A percentile compares a stretch with the other conserved stretches of the same genome.
phyloP scores from a whole-genome alignment of 1,140 invertebrate genomes.

The Orius insidiosus region DNA sequence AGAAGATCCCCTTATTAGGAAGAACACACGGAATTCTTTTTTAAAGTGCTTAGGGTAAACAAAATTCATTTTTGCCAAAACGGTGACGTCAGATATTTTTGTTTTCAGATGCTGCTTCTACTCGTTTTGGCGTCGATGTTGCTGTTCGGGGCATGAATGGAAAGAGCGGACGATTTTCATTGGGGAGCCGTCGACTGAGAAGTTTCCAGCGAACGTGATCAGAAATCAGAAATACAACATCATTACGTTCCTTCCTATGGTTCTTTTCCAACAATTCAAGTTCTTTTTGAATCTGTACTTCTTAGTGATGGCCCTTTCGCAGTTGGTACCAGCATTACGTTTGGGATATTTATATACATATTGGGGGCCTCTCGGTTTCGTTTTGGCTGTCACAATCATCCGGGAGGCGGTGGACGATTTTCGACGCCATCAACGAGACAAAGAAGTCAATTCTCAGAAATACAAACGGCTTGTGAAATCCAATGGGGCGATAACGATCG shows the following conservation, averaged over 20 bases:
- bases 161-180: slow-evolving; percentile 44
- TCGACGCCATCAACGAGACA: slow-evolving; percentile 72
- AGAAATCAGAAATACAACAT: slow-evolving; percentile 99
- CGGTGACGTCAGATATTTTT: too few species aligned
- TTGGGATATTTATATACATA: slow-evolving; percentile 98
- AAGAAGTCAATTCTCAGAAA: slow-evolving; percentile 86
- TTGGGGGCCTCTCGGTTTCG: slow-evolving; percentile 95
- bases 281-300: slow-evolving; percentile 99
- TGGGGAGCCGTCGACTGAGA: slow-evolving; percentile 41
- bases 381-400: slow-evolving; percentile 85
- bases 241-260: slow-evolving; percentile 92
- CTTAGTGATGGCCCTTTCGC: slow-evolving; percentile 91
- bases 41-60: slow-evolving; percentile 26
- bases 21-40: slow-evolving; percentile 32
- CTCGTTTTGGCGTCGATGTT: slow-evolving; percentile 49
- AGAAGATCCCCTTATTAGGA: slow-evolving; percentile 42
- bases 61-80: too few species aligned
- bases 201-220: slow-evolving; percentile 89
- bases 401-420: slow-evolving; percentile 95
- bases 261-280: slow-evolving; percentile 95
- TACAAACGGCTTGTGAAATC: slow-evolving; percentile 44
- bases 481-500: slow-evolving; percentile 28
- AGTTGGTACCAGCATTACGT: slow-evolving; percentile 90
- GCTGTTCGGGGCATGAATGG: slow-evolving; percentile 44
- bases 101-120: slow-evolving; percentile 28